Percentiles rank a stretch among this genome's conserved stretches.
These are phyloP conservation scores for Saccopteryx leptura DNA, from an alignment of 2,113 vertebrate species.

Conservation along the genomic window DNA sequence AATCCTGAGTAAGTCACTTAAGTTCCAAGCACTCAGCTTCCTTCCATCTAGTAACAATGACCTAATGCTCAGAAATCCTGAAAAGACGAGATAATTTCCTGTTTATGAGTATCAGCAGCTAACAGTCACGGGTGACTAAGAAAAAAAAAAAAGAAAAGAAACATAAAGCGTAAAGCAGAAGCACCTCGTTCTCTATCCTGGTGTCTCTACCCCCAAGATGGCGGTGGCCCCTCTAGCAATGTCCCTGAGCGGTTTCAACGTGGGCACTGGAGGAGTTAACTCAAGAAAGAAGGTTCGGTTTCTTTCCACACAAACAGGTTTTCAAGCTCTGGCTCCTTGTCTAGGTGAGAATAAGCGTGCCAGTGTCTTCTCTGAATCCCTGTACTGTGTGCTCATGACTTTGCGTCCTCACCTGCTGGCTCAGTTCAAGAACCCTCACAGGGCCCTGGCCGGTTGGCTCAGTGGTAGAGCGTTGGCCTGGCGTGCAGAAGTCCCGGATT, in stretches of 20 bases:
- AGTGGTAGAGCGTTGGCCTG: no score
- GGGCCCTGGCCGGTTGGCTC: no score
- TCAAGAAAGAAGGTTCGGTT: neutral
- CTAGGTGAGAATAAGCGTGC: neutral
- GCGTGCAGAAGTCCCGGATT: no score
- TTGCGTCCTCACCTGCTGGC: neutral
- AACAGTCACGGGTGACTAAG: neutral
- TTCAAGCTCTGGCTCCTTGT: neutral
- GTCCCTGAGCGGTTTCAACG: neutral
- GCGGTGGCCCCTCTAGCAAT: neutral
- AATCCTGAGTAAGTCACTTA: constrained; percentile 21
- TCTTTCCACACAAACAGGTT: neutral
- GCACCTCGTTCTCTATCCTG: neutral
- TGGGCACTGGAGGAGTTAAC: neutral
- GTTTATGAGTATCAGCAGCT: neutral
- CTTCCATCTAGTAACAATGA: constrained; percentile 51
- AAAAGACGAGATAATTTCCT: neutral
- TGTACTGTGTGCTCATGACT: neutral
- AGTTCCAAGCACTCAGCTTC: constrained; percentile 11
- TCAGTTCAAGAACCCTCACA: neutral
- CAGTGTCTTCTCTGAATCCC: neutral
- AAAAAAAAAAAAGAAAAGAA: neutral
- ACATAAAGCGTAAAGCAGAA: neutral
- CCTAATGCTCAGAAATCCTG: constrained; percentile 9
- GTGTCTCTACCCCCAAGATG: neutral